phyloP scores from a whole-genome alignment of 2,888 invertebrate genomes.

The Lasius fuliginosus region DNA sequence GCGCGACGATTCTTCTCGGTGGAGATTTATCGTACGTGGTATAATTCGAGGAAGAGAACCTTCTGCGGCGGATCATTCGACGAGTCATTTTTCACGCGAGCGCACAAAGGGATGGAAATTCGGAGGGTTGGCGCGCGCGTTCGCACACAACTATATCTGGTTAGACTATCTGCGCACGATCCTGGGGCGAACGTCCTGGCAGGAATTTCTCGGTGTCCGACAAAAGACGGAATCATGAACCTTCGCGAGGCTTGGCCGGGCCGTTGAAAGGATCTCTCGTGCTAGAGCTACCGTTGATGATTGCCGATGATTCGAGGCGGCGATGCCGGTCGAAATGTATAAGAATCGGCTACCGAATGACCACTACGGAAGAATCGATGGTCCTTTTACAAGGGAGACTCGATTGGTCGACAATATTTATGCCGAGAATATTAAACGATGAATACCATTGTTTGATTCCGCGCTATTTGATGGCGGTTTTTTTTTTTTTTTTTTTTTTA shows the following conservation, averaged over 20 bases:
- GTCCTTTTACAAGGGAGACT: neutral
- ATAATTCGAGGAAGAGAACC: conserved; percentile 62
- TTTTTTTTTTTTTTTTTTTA: neutral
- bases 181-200: conserved; percentile 55
- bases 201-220: conserved; percentile 62
- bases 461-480: neutral
- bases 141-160: conserved; percentile 65
- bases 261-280: conserved; percentile 48
- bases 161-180: conserved; percentile 63
- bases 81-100: conserved; percentile 76
- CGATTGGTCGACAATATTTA: conserved; percentile 9
- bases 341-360: conserved; percentile 12
- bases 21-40: conserved; percentile 72
- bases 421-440: neutral
- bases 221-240: conserved; percentile 61
- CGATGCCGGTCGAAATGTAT: conserved; percentile 20
- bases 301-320: conserved; percentile 41
- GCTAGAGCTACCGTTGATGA: conserved; percentile 44
- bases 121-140: conserved; percentile 66
- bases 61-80: conserved; percentile 71
- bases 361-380: neutral
- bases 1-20: conserved; percentile 52
- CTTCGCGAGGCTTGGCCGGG: conserved; percentile 18
- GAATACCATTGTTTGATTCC: conserved; percentile 20
- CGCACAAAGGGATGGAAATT: conserved; percentile 72